Evolutionary conservation across 23 tunicate genomes (phyloP).

Genomic region (Aplidium turbinatum): DNA sequence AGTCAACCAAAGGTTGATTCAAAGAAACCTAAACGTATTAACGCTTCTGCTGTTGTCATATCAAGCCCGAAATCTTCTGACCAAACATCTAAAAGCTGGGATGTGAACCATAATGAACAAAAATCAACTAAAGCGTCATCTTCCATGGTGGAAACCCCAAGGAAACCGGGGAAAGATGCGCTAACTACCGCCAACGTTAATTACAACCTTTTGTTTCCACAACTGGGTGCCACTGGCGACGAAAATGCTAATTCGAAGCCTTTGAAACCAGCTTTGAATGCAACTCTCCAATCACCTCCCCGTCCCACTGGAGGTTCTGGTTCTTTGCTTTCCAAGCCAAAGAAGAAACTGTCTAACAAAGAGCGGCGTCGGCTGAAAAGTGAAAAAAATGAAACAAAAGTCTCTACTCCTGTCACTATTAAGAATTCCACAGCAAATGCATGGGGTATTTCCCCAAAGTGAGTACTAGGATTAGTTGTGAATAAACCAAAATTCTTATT

Average conservation of each 20-base stretch:
- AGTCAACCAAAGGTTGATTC: background rate
- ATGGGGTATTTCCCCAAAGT: conserved; percentile 58
- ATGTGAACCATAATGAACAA: too few relatives aligned
- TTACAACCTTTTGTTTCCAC: conserved; percentile 10
- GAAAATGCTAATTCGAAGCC: background rate
- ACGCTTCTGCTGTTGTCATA: too few relatives aligned
- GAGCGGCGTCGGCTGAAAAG: conserved; percentile 41
- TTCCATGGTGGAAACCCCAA: too few relatives aligned
- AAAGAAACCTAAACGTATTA: background rate
- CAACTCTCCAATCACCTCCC: background rate
- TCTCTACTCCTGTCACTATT: background rate
- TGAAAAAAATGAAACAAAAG: background rate
- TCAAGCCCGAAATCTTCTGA: too few relatives aligned
- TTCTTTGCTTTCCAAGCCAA: background rate
- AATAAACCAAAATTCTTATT: background rate
- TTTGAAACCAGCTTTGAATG: background rate
- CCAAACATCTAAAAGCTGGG: too few relatives aligned
- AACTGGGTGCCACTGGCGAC: conserved; percentile 4
- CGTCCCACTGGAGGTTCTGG: conserved; percentile 9
- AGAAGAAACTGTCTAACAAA: conserved; percentile 64
- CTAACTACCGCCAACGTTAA: background rate
- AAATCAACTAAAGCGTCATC: too few relatives aligned
- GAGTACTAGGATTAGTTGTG: conserved; percentile 14
- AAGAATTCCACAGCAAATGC: conserved; percentile 38
- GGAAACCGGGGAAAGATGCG: background rate